Percentiles rank a stretch among this genome's conserved stretches.
These are phyloP conservation scores for Piliocolobus tephrosceles DNA, from an alignment of 2,113 vertebrate genomes.

Conservation along the genomic window DNA sequence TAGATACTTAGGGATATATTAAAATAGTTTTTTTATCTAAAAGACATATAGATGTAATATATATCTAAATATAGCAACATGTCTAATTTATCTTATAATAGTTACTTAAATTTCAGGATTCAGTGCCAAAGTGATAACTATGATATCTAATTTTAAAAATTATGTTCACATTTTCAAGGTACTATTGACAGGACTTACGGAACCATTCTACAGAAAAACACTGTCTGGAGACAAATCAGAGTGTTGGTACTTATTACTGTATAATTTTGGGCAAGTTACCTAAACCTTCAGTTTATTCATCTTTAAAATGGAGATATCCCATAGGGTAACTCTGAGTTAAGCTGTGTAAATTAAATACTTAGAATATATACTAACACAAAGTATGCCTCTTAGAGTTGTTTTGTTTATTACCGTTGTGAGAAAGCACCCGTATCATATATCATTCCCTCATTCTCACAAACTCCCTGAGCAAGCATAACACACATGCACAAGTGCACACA, in stretches of 20 bases:
- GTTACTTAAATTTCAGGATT: not conserved
- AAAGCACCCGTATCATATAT: not conserved
- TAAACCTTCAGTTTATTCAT: not conserved
- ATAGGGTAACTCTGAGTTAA: not conserved
- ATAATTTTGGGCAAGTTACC: not conserved
- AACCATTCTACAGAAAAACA: not conserved
- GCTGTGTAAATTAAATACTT: not conserved
- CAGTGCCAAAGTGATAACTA: not conserved
- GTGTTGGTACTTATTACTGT: not conserved
- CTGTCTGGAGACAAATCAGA: not conserved
- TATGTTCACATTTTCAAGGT: not conserved
- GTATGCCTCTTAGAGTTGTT: not conserved
- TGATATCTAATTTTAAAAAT: not conserved
- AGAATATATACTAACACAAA: not conserved
- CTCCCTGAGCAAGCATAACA: not conserved
- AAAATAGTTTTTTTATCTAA: not conserved
- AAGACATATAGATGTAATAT: not conserved
- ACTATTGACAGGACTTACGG: not conserved
- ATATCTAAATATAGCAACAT: not conserved
- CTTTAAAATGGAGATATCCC: not conserved
- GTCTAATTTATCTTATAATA: not conserved
- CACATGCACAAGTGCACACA: not conserved
- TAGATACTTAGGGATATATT: not conserved
- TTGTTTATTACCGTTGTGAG: not conserved
- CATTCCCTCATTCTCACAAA: not conserved